These are phyloP conservation scores for Rallus limicola DNA, from an alignment of 2,113 vertebrate species.

Conservation along the genomic window DNA sequence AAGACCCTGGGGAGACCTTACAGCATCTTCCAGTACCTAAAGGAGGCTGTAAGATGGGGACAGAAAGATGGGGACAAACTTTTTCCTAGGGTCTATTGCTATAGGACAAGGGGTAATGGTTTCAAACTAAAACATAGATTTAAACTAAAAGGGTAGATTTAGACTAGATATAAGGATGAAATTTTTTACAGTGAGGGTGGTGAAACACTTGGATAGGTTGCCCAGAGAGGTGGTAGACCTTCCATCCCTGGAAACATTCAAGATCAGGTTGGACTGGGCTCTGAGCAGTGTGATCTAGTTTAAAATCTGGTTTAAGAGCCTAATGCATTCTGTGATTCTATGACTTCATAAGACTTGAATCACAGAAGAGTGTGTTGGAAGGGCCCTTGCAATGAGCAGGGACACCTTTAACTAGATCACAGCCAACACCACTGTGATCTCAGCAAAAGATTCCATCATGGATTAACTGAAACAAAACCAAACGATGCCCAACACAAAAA, in stretches of 20 bases:
- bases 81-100: not conserved
- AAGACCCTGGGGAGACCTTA: not conserved
- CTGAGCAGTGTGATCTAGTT: not conserved
- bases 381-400: too few relatives aligned
- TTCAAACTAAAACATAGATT: not conserved
- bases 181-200: not conserved
- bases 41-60: not conserved
- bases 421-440: not conserved
- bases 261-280: not conserved
- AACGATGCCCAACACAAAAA: not conserved
- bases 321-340: too few relatives aligned
- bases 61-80: not conserved
- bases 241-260: not conserved
- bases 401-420: too few relatives aligned
- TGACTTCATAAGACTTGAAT: too few relatives aligned
- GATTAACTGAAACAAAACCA: not conserved
- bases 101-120: not conserved
- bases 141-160: not conserved
- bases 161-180: not conserved
- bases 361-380: too few relatives aligned
- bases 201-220: not conserved
- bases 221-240: not conserved
- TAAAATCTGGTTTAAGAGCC: not conserved
- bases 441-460: not conserved
- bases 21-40: not conserved